Evolutionary conservation across 1,140 invertebrate genomes (phyloP).

Genomic region (Aradophagus sp.): DNA sequence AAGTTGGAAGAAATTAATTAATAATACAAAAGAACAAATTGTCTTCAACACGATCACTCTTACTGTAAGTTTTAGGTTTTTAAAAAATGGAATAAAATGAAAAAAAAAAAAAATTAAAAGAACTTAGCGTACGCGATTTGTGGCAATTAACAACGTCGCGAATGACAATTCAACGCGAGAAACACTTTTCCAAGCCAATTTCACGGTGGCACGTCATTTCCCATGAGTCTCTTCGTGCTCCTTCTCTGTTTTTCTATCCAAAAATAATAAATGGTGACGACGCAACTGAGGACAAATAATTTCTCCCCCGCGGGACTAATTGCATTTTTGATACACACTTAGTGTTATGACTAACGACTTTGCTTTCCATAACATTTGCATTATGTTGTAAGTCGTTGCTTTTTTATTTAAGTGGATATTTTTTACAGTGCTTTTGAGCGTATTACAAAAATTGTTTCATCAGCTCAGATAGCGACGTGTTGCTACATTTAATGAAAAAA

Average conservation of each 20-base stretch:
- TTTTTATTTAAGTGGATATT: too few species aligned
- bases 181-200: conserved; percentile 34
- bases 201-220: not conserved
- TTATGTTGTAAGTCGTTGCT: conserved; percentile 4
- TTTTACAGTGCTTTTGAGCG: too few species aligned
- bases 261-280: too few species aligned
- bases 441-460: conserved; percentile 49
- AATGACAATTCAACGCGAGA: conserved; percentile 41
- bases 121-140: conserved; percentile 24
- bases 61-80: conserved; percentile 29
- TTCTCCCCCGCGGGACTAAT: conserved; percentile 1
- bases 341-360: conserved; percentile 4
- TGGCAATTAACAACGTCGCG: conserved; percentile 38
- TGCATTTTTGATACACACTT: conserved; percentile 28
- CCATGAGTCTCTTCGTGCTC: not conserved
- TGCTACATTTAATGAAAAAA: too few species aligned
- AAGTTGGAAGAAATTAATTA: too few species aligned
- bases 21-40: conserved; percentile 17
- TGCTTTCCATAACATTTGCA: not conserved
- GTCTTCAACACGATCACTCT: conserved; percentile 18
- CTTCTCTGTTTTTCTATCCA: conserved; percentile 22
- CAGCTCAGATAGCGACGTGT: conserved; percentile 28
- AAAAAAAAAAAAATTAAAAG: too few species aligned
- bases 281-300: conserved; percentile 13
- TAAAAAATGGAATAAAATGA: not conserved